phyloP scores from a whole-genome alignment of 2,888 invertebrate genomes.

The Tholera decimalis region DNA sequence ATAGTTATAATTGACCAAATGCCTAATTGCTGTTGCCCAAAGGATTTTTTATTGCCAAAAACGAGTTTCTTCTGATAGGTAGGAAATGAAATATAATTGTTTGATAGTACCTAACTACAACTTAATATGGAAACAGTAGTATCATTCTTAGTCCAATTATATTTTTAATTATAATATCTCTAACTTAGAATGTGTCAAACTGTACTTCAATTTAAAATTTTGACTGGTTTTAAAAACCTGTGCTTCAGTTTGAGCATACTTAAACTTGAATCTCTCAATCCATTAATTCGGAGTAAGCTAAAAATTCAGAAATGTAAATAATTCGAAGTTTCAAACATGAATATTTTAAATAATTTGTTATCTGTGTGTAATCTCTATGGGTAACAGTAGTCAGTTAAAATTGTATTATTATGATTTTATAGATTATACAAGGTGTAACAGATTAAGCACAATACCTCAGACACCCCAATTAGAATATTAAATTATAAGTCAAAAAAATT shows the following conservation, averaged over 20 bases:
- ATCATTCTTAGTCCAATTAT: neutral
- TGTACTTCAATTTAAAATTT: too few relatives aligned
- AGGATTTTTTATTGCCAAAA: neutral
- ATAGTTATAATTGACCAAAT: neutral
- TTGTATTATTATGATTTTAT: conserved; percentile 11
- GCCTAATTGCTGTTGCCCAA: neutral
- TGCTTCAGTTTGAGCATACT: too few relatives aligned
- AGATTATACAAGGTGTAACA: neutral
- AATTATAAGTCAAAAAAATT: too few relatives aligned
- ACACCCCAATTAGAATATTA: conserved; percentile 8
- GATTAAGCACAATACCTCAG: neutral
- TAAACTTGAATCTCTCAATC: neutral
- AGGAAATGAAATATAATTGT: neutral
- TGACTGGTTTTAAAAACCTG: too few relatives aligned
- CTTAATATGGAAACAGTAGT: neutral
- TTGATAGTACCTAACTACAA: neutral
- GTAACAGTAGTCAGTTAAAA: neutral
- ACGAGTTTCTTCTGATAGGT: neutral
- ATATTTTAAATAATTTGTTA: neutral
- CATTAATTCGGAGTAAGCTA: neutral
- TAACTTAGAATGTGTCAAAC: too few relatives aligned
- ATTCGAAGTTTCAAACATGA: neutral
- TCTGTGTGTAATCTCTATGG: neutral
- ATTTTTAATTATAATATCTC: neutral
- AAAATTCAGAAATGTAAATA: neutral